A percentile compares a stretch with the other conserved stretches of the same genome.
Conservation (phyloP, 2,797 vertebrate species). For the Cetoscarus ocellatus region DNA sequence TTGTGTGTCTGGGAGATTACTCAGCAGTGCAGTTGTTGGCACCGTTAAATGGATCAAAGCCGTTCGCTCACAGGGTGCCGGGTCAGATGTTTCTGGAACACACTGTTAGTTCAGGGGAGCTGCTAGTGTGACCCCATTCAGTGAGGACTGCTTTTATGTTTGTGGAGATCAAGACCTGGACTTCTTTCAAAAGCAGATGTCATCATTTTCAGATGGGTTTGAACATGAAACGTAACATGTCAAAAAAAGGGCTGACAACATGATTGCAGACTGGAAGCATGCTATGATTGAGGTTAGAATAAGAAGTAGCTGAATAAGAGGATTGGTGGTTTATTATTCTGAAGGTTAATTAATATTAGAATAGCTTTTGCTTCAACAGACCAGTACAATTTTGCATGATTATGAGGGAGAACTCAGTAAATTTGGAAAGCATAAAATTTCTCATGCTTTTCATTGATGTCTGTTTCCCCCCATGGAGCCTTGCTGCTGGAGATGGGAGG, state of each 20-base stretch:
- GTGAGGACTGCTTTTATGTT: background rate
- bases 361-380: background rate
- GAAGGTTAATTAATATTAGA: background rate
- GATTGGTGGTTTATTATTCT: background rate
- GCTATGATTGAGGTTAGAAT: no score
- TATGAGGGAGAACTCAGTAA: no score
- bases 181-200: constrained; percentile 13
- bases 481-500: background rate
- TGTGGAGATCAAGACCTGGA: constrained; percentile 9
- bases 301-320: no score
- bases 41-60: constrained; percentile 36
- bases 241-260: background rate
- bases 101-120: background rate
- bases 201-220: background rate
- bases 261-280: background rate
- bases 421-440: background rate
- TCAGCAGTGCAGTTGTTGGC: constrained; percentile 23
- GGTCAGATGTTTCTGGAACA: constrained; percentile 21
- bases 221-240: background rate
- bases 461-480: background rate
- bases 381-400: no score
- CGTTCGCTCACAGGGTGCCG: background rate
- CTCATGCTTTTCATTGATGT: no score
- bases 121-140: constrained; percentile 1
- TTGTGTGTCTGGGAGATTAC: constrained; percentile 2